A percentile compares a stretch with the other conserved stretches of the same genome.
phyloP scores from a whole-genome alignment of 64 coral and sea anemone species.

The Hydrozoanthus tunicans region DNA sequence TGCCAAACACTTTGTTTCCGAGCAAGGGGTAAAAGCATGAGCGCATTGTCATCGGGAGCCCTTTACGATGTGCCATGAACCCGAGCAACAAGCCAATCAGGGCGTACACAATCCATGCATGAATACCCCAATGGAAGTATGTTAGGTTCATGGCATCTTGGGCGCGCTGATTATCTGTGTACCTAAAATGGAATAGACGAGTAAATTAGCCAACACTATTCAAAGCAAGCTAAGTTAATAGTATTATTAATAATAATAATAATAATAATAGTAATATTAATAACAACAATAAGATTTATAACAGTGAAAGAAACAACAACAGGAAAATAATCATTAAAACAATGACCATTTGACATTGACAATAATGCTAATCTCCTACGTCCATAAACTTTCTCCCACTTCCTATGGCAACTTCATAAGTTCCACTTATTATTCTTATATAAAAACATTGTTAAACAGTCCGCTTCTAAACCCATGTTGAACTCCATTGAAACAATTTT shows the following conservation, averaged over 20 bases:
- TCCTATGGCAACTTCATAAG: too few species aligned
- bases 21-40: slow-evolving; percentile 26
- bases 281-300: background rate
- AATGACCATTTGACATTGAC: background rate
- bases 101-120: slow-evolving; percentile 21
- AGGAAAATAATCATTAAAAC: background rate
- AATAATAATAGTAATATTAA: background rate
- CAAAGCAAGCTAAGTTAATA: background rate
- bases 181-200: background rate
- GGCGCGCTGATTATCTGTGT: slow-evolving; percentile 18
- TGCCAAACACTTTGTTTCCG: slow-evolving; percentile 34
- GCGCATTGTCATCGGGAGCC: slow-evolving; percentile 23
- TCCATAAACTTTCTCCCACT: too few species aligned
- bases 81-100: slow-evolving; percentile 15
- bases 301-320: background rate
- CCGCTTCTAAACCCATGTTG: too few species aligned
- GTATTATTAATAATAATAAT: background rate
- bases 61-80: slow-evolving; percentile 5
- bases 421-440: too few species aligned
- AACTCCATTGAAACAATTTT: too few species aligned
- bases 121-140: slow-evolving; percentile 25
- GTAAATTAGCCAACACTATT: background rate
- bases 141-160: slow-evolving; percentile 36
- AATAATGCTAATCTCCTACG: background rate
- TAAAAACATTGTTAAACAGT: too few species aligned